Conservation (phyloP, 2,888 invertebrate genomes). For the Willowsia nigromaculata region DNA sequence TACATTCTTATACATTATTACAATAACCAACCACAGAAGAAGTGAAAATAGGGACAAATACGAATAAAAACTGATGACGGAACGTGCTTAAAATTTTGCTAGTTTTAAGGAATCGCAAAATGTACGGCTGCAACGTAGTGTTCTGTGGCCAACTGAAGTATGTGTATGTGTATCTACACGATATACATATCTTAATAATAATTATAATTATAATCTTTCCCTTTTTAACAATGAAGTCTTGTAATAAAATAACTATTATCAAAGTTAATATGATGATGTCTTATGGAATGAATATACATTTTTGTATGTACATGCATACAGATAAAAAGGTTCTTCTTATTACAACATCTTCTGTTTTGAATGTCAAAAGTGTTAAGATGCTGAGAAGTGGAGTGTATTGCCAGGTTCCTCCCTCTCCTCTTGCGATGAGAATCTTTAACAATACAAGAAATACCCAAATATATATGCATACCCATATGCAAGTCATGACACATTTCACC, state of each 20-base stretch:
- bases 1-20: background rate
- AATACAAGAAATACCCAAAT: background rate
- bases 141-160: background rate
- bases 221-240: background rate
- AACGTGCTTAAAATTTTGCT: slow-evolving; percentile 73
- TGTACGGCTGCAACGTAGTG: background rate
- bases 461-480: background rate
- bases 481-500: background rate
- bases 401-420: background rate
- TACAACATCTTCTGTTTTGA: background rate
- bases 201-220: background rate
- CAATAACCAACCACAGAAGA: background rate
- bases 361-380: background rate
- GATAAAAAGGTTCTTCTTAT: background rate
- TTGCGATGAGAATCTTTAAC: background rate
- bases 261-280: background rate
- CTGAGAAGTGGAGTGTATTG: background rate
- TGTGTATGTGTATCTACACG: background rate
- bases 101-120: slow-evolving; percentile 29
- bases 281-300: no score
- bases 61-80: slow-evolving; percentile 62
- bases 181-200: background rate
- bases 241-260: background rate
- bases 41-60: slow-evolving; percentile 41
- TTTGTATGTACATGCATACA: background rate